A percentile compares a stretch with the other conserved stretches of the same genome.
Evolutionary conservation across 2,797 vertebrate genomes (phyloP).

Genomic region (Ambastaia sidthimunki): DNA sequence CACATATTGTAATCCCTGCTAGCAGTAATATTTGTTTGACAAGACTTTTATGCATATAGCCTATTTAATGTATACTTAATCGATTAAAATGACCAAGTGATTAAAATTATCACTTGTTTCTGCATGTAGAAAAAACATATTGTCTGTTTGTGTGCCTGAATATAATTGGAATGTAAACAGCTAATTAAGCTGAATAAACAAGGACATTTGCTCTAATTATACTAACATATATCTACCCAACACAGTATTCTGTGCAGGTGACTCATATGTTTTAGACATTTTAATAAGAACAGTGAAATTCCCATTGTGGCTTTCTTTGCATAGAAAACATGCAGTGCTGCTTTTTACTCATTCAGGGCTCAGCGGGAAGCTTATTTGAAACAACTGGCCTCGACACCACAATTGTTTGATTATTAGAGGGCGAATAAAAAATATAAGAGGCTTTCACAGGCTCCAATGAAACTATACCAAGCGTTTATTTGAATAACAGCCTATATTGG

Average conservation of each 20-base stretch:
- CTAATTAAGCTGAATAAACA: not conserved
- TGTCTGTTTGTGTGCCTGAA: not conserved
- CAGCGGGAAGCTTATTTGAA: constrained; percentile 29
- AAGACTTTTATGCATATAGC: too few relatives aligned
- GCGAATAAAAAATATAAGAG: constrained; percentile 6
- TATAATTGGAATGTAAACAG: not conserved
- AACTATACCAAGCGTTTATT: constrained; percentile 21
- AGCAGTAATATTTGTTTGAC: too few relatives aligned
- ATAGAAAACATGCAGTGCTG: constrained; percentile 22
- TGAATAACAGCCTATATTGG: not conserved
- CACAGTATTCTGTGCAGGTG: not conserved
- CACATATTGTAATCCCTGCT: too few relatives aligned
- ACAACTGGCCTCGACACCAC: constrained; percentile 40
- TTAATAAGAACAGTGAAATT: constrained; percentile 11
- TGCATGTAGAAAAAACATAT: not conserved
- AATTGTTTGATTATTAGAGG: constrained; percentile 23
- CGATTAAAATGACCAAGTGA: too few relatives aligned
- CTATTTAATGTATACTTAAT: too few relatives aligned
- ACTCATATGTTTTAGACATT: constrained; percentile 50
- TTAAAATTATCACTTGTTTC: too few relatives aligned
- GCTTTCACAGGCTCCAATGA: constrained; percentile 23
- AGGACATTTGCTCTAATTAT: not conserved
- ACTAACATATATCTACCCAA: not conserved
- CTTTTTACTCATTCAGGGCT: constrained; percentile 19
- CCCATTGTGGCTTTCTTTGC: constrained; percentile 18